phyloP scores from a whole-genome alignment of 2,113 vertebrate genomes.

The Rhinichthys klamathensis region DNA sequence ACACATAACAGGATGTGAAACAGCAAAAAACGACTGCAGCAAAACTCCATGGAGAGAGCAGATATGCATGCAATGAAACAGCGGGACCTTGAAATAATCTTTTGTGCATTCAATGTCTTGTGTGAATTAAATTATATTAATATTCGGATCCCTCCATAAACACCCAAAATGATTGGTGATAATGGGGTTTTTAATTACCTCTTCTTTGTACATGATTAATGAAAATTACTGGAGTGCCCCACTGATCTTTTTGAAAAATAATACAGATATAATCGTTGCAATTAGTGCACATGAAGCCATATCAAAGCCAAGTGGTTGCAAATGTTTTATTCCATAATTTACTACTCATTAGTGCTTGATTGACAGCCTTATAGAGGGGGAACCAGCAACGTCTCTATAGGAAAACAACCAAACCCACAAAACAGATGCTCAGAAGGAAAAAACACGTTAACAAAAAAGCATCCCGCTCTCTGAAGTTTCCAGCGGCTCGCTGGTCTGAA shows the following conservation, averaged over 20 bases:
- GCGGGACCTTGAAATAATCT: slow-evolving; percentile 57
- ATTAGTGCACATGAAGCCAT: slow-evolving; percentile 77
- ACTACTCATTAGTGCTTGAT: slow-evolving; percentile 73
- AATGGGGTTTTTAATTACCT: slow-evolving; percentile 80
- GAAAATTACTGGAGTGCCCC: slow-evolving; percentile 76
- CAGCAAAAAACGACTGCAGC: background rate
- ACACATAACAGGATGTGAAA: slow-evolving; percentile 13
- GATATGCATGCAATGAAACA: background rate
- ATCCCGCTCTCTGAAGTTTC: slow-evolving; percentile 55
- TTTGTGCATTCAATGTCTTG: slow-evolving; percentile 59
- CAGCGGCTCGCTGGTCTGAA: slow-evolving; percentile 61
- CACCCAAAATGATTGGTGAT: slow-evolving; percentile 64
- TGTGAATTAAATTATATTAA: slow-evolving; percentile 65
- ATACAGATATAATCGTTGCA: slow-evolving; percentile 79
- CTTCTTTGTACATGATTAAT: slow-evolving; percentile 81
- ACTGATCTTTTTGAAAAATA: slow-evolving; percentile 78
- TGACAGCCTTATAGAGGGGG: slow-evolving; percentile 59
- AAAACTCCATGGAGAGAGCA: slow-evolving; percentile 6
- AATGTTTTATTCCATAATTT: slow-evolving; percentile 75
- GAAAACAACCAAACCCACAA: slow-evolving; percentile 24
- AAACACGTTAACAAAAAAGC: slow-evolving; percentile 7
- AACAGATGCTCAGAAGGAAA: background rate
- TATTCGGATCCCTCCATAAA: slow-evolving; percentile 59
- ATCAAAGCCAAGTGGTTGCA: slow-evolving; percentile 73
- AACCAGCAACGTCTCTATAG: slow-evolving; percentile 29